Percentiles rank a stretch among this genome's conserved stretches.
These are phyloP conservation scores for Sorex maritimensis DNA, from an alignment of 2,797 vertebrate species.

Conservation along the genomic window DNA sequence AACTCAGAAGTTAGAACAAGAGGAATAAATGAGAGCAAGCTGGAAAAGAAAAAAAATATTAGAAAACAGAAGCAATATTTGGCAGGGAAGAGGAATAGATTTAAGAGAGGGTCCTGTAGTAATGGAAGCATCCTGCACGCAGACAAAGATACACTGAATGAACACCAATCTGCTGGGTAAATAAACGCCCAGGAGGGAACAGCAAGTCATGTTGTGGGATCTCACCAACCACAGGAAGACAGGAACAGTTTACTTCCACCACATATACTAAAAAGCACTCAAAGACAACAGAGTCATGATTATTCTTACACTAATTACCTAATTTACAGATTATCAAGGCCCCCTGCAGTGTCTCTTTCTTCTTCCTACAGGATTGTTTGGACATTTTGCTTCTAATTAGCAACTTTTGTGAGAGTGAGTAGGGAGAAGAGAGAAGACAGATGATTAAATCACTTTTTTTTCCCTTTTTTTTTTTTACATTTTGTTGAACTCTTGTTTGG, in stretches of 20 bases:
- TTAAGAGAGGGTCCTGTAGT: background rate
- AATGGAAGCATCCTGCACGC: background rate
- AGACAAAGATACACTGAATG: background rate
- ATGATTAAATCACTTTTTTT: conserved; percentile 32
- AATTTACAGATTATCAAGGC: conserved; percentile 65
- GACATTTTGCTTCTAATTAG: conserved; percentile 78
- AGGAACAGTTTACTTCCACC: conserved; percentile 12
- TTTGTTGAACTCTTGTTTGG: background rate
- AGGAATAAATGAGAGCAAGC: background rate
- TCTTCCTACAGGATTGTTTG: conserved; percentile 69
- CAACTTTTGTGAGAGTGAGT: conserved; percentile 67
- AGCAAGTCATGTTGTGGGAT: background rate
- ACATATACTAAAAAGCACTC: background rate
- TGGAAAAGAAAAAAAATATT: background rate
- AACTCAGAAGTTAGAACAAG: background rate
- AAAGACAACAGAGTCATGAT: conserved; percentile 39
- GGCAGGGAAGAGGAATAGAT: background rate
- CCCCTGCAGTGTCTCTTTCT: conserved; percentile 67
- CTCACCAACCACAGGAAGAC: background rate
- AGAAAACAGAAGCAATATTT: conserved; percentile 42
- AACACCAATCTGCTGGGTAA: background rate
- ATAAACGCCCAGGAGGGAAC: background rate
- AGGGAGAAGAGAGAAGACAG: conserved; percentile 1
- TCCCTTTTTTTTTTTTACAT: background rate
- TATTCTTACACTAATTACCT: conserved; percentile 71